Conservation (phyloP, 1,140 invertebrate genomes). For the Cephus cinctus region DNA sequence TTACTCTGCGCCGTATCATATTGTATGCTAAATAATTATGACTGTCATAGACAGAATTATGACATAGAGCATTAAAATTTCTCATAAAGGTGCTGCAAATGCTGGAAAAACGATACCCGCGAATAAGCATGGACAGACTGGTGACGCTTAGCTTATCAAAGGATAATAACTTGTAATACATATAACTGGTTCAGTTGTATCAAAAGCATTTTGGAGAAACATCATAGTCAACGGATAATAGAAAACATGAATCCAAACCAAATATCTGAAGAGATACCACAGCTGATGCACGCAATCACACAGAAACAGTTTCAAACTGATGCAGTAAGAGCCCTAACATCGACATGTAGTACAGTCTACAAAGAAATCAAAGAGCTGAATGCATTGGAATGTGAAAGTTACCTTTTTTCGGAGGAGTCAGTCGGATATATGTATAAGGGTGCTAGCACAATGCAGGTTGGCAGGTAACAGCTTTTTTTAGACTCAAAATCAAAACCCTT, state of each 20-base stretch:
- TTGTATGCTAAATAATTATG: too few relatives aligned
- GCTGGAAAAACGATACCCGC: neutral
- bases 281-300: too few relatives aligned
- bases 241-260: too few relatives aligned
- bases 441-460: neutral
- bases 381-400: neutral
- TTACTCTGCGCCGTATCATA: too few relatives aligned
- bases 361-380: slow-evolving; percentile 4
- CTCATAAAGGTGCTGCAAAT: neutral
- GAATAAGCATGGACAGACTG: neutral
- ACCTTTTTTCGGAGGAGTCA: too few relatives aligned
- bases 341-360: slow-evolving; percentile 1
- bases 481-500: slow-evolving; percentile 3
- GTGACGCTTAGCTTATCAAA: neutral
- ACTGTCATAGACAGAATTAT: too few relatives aligned
- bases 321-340: neutral
- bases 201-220: neutral
- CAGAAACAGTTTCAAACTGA: neutral
- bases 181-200: neutral
- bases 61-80: neutral
- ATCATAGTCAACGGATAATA: too few relatives aligned
- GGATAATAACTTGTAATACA: neutral
- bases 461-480: neutral
- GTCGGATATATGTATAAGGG: too few relatives aligned
- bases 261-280: too few relatives aligned